Percentiles rank a stretch among this genome's conserved stretches.
Evolutionary conservation across 30 jellyfish, hydroid and myxozoan species (phyloP).

Genomic region (Sanderia malayensis): DNA sequence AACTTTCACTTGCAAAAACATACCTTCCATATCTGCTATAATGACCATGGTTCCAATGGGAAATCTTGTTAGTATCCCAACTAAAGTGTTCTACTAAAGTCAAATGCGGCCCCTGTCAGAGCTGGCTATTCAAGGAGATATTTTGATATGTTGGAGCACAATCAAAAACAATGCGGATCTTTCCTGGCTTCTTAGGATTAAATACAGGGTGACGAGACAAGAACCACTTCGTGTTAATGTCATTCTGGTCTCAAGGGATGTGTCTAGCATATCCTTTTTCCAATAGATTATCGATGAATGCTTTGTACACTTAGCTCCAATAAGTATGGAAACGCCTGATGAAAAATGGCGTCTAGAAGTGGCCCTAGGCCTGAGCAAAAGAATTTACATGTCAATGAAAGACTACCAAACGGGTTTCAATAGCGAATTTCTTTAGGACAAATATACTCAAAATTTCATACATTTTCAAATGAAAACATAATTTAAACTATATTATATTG

Average conservation of each 20-base stretch:
- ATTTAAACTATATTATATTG: too few relatives aligned
- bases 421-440: too few relatives aligned
- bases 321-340: too few relatives aligned
- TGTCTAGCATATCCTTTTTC: not conserved
- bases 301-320: too few relatives aligned
- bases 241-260: not conserved
- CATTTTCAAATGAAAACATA: too few relatives aligned
- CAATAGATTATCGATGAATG: not conserved
- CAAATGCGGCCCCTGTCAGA: slow-evolving; percentile 21
- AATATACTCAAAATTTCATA: too few relatives aligned
- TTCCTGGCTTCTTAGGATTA: not conserved
- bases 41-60: slow-evolving; percentile 1
- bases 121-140: not conserved
- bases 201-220: not conserved
- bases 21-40: slow-evolving; percentile 6
- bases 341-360: too few relatives aligned
- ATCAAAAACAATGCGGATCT: not conserved
- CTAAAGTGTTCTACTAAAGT: not conserved
- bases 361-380: too few relatives aligned
- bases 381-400: too few relatives aligned
- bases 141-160: not conserved
- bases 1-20: slow-evolving; percentile 15
- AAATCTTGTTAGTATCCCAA: slow-evolving; percentile 23
- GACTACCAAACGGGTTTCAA: too few relatives aligned
- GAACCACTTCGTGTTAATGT: not conserved